These are phyloP conservation scores for Aporophyla nigra DNA, from an alignment of 2,888 invertebrate genomes.

Conservation along the genomic window DNA sequence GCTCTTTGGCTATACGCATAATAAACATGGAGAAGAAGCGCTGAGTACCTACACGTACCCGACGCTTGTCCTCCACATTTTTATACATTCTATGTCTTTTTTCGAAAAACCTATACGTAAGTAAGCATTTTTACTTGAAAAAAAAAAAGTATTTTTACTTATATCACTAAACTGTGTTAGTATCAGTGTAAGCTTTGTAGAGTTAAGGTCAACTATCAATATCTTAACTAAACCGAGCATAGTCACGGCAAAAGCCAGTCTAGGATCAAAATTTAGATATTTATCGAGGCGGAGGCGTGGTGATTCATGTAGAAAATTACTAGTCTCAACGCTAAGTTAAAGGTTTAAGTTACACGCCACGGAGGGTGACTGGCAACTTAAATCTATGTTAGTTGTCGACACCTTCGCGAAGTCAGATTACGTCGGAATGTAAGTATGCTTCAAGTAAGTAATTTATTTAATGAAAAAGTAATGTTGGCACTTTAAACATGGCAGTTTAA, in stretches of 20 bases:
- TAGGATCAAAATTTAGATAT: slow-evolving; percentile 50
- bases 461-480: slow-evolving; percentile 7
- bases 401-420: slow-evolving; percentile 41
- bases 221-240: not conserved
- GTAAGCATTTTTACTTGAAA: not conserved
- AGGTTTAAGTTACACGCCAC: slow-evolving; percentile 65
- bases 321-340: slow-evolving; percentile 60
- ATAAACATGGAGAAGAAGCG: no score
- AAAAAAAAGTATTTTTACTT: not conserved
- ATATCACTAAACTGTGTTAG: not conserved
- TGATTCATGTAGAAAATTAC: slow-evolving; percentile 67
- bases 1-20: no score
- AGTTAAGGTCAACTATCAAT: not conserved
- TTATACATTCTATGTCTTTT: no score
- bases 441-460: slow-evolving; percentile 25
- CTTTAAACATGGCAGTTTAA: not conserved
- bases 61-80: no score
- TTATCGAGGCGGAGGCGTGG: slow-evolving; percentile 60
- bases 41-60: no score
- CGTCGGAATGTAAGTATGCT: slow-evolving; percentile 22
- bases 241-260: not conserved
- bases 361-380: slow-evolving; percentile 53
- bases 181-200: not conserved
- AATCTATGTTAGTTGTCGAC: slow-evolving; percentile 55
- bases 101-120: not conserved